phyloP scores from a whole-genome alignment of 1,140 invertebrate species.

The Mylabris phalerata region DNA sequence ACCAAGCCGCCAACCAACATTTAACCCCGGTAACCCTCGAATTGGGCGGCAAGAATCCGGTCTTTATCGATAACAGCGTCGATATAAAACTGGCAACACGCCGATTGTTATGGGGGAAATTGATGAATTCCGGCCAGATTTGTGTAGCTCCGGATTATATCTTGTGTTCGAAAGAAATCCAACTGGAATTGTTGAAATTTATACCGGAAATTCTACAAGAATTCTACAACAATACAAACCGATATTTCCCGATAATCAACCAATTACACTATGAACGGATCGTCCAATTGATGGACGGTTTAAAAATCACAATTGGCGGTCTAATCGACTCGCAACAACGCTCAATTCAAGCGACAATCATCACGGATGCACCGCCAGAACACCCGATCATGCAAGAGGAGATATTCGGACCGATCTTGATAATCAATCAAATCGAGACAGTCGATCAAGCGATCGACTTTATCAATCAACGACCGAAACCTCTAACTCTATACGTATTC shows the following conservation, averaged over 20 bases:
- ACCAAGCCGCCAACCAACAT: slow-evolving; percentile 81
- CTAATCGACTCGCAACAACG: slow-evolving; percentile 62
- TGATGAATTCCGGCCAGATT: slow-evolving; percentile 90
- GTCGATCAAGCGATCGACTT: slow-evolving; percentile 82
- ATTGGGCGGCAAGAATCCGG: slow-evolving; percentile 82
- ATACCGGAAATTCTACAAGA: slow-evolving; percentile 64
- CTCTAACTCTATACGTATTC: slow-evolving; percentile 84
- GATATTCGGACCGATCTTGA: slow-evolving; percentile 91
- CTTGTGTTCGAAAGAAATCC: slow-evolving; percentile 73
- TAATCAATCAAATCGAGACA: slow-evolving; percentile 73
- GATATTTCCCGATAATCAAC: slow-evolving; percentile 80
- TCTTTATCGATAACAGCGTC: slow-evolving; percentile 48
- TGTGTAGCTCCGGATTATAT: slow-evolving; percentile 98
- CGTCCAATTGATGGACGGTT: slow-evolving; percentile 41
- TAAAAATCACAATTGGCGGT: slow-evolving; percentile 67
- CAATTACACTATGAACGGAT: slow-evolving; percentile 58
- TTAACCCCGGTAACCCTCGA: slow-evolving; percentile 93
- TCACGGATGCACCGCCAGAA: slow-evolving; percentile 59
- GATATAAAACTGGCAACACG: slow-evolving; percentile 66
- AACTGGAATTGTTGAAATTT: slow-evolving; percentile 61
- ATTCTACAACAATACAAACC: slow-evolving; percentile 79
- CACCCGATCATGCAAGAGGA: slow-evolving; percentile 85
- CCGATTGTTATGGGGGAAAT: slow-evolving; percentile 93
- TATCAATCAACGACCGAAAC: slow-evolving; percentile 58
- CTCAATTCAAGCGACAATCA: slow-evolving; percentile 77